Percentiles rank a stretch among this genome's conserved stretches.
phyloP scores from a whole-genome alignment of 2,113 vertebrate genomes.

The Cyanoderma ruficeps region DNA sequence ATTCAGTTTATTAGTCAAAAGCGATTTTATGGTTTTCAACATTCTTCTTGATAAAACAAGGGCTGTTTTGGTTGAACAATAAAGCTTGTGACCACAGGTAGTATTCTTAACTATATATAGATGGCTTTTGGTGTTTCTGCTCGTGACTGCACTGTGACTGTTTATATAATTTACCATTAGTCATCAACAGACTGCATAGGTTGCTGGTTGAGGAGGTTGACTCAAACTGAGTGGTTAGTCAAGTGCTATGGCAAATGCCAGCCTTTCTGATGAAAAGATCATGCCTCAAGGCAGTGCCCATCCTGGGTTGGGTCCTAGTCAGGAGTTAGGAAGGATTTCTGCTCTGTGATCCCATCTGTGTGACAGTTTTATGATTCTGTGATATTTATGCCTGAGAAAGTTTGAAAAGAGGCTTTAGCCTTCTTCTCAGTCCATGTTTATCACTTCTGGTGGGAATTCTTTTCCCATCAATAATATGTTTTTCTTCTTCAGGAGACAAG shows the following conservation, averaged over 20 bases:
- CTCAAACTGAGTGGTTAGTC: background rate
- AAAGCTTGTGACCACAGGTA: background rate
- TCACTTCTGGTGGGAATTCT: background rate
- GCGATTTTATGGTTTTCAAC: background rate
- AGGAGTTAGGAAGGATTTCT: background rate
- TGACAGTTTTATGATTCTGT: background rate
- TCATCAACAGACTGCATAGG: background rate
- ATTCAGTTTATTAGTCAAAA: background rate
- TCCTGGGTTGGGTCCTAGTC: background rate
- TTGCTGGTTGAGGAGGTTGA: background rate
- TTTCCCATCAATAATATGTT: background rate
- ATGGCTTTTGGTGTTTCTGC: background rate
- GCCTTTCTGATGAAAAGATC: background rate
- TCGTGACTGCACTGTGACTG: slow-evolving; percentile 18
- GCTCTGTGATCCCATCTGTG: background rate
- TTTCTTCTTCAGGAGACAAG: background rate
- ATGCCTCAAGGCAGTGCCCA: background rate
- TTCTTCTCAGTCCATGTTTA: background rate
- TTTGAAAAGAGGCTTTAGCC: background rate
- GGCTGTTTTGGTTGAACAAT: background rate
- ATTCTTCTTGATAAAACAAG: background rate
- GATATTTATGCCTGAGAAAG: background rate
- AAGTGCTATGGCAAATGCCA: background rate
- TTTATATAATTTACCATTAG: slow-evolving; percentile 18
- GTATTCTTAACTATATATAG: background rate